A percentile compares a stretch with the other conserved stretches of the same genome.
phyloP scores from a whole-genome alignment of 2,797 vertebrate species.

The Zenarchopterus dispar region DNA sequence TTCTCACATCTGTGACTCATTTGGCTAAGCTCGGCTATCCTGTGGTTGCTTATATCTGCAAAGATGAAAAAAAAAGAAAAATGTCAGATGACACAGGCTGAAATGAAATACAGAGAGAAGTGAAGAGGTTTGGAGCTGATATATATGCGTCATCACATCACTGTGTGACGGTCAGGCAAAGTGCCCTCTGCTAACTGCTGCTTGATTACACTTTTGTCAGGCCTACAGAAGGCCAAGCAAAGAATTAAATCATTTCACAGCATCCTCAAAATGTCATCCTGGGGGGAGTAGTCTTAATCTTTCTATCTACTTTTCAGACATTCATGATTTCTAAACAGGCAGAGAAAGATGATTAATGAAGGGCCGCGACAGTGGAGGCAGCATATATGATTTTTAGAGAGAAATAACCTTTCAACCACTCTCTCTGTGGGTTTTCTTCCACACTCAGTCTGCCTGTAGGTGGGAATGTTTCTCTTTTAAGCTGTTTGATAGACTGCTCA shows the following conservation, averaged over 20 bases:
- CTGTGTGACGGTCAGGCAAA: constrained; percentile 54
- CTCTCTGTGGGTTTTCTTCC: constrained; percentile 19
- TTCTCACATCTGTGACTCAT: no score
- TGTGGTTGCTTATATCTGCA: no score
- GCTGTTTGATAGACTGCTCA: constrained; percentile 3
- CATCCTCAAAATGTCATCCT: constrained; percentile 64
- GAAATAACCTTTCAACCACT: constrained; percentile 36
- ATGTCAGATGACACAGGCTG: constrained; percentile 5
- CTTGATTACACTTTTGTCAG: constrained; percentile 65
- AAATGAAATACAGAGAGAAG: neutral
- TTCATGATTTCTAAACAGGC: constrained; percentile 64
- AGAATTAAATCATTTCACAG: constrained; percentile 70
- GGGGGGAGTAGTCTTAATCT: constrained; percentile 55
- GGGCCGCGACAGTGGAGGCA: constrained; percentile 26
- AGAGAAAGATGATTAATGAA: constrained; percentile 72
- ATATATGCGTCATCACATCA: neutral
- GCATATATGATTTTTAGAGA: constrained; percentile 45
- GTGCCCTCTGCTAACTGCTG: constrained; percentile 56
- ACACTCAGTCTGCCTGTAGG: constrained; percentile 14
- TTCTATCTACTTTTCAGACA: constrained; percentile 59
- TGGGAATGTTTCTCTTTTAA: constrained; percentile 17
- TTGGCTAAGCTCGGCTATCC: no score
- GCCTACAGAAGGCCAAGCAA: constrained; percentile 42
- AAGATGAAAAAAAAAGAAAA: no score
- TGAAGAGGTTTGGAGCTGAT: neutral